Evolutionary conservation across 92 coral and sea anemone genomes (phyloP), one percentile per base, ranked within the genome.

Genomic region (Epizoanthus illoricatus): DNA sequence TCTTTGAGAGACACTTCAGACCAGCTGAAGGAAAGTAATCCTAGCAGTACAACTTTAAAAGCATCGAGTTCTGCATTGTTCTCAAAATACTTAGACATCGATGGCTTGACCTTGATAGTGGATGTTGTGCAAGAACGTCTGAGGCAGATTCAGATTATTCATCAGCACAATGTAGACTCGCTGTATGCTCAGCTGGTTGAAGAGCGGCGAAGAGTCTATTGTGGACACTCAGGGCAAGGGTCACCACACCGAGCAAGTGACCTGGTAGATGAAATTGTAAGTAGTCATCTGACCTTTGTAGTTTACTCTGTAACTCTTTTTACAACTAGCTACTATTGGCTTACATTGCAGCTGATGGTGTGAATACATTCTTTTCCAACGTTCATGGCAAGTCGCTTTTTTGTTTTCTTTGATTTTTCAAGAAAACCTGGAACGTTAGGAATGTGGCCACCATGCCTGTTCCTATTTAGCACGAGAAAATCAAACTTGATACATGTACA

Each of bases 71-170:
- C 87, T 24, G 73, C 65, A 70, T 69, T 91, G 69, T 87, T 91
- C 65, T 80, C 90, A 11, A 89, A 92, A 71, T 91, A 88, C 87
- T 86, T 95, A 49, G 98, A 93, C 73, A 82, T 81, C 21, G 98
- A 95, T 76, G 98, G 98, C 3, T 80, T 95, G 72, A 90, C 98
- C 3, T 40, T 85, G 17, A 79, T 86, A 42, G 80, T 84, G 2
- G 94, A 95, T 85, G 89, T 88, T 15, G 94, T 93, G 15, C 98
- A 95, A 86, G 91, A 94, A 24, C 87, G 98, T 24, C 90, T 95
- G 24, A 84, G 88, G 65, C 93, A 93, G 81, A 90, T 95, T 36
- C 94, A 95, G 43, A 68, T 87, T 88, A 64, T 58, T 20, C 90
- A 95, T 65, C 98, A 89, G 71, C 92, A 80, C 15, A 80, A 84